Base-by-base conservation (phyloP, 2,888 invertebrate genomes). In the Rhingia campestris region DNA sequence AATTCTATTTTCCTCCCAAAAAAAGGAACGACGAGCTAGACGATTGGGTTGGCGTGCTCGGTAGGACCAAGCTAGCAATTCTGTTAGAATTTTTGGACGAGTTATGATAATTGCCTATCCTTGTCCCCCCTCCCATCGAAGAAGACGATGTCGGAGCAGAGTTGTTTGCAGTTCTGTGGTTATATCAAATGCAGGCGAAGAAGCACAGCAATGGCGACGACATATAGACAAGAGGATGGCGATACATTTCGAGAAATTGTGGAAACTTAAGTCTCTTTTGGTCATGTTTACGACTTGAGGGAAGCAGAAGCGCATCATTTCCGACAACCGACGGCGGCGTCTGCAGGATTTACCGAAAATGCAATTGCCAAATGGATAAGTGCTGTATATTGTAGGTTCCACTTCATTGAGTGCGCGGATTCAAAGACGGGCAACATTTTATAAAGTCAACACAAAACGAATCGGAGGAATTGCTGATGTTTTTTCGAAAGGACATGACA, bases 91-190 rank as follows among this genome's bases (percentile, higher is more conserved):
- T 80, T 82, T 81, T 56, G 58, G 84, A 74, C 84, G 74, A 84
- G 80, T 84, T 84, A 84, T 74, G 84, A 84, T 84, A 84, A 84
- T 84, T 84, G 84, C 80, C 80, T 56, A 35, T 54, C 80, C 22
- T 6, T 14, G 7, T 1, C 32, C 0, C 9, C 32, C 0, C 32
- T 32, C 6, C 45, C 35, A 32, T 67, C 12, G 56, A 77, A 70
- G 73, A 70, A 33, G 63, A 56, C 35, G 58, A 58, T 66, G 66
- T 39, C 54, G 47, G 33, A 41, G 53, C 5, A 54, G 33, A 67
- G 77, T 72, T 84, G 75, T 84, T 75, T 80, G 84, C 74, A 84
- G 74, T 70, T 58, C 63, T 74, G 79, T 22, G 82, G 82, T 74
- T 70, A 56, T 80, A 80, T 80, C 74, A 80, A 84, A 74, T 84